These are phyloP conservation scores for Chirona hameri DNA, from an alignment of 2,888 invertebrate genomes.

Conservation along the genomic window DNA sequence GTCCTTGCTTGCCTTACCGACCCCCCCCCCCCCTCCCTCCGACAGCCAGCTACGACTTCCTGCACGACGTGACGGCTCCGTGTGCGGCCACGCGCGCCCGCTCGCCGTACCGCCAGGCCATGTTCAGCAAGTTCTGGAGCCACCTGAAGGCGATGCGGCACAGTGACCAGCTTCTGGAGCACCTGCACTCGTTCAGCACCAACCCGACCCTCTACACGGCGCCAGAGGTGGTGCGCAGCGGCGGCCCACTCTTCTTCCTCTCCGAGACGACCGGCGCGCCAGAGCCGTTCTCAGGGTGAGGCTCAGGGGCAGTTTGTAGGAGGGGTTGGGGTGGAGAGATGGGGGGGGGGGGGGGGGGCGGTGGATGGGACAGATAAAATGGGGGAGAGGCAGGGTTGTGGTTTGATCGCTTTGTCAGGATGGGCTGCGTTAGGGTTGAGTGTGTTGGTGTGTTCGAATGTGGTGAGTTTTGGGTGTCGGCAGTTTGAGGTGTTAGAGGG, in stretches of 20 bases:
- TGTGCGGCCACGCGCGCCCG: constrained; percentile 48
- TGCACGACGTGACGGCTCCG: constrained; percentile 62
- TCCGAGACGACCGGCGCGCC: constrained; percentile 41
- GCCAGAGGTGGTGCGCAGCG: constrained; percentile 65
- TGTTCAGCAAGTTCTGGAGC: constrained; percentile 63
- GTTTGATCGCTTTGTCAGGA: too few relatives aligned
- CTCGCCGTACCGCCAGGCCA: constrained; percentile 62
- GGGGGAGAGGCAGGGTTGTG: too few relatives aligned
- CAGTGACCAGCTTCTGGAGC: constrained; percentile 63
- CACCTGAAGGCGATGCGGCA: constrained; percentile 61
- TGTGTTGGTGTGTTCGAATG: too few relatives aligned
- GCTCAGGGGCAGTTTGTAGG: too few relatives aligned
- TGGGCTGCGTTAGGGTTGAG: too few relatives aligned
- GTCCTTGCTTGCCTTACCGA: too few relatives aligned
- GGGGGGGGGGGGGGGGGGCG: too few relatives aligned
- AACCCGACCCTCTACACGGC: constrained; percentile 62
- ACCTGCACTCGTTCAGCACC: constrained; percentile 63
- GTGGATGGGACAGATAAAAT: too few relatives aligned
- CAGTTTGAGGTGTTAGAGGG: too few relatives aligned
- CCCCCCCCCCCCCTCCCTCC: too few relatives aligned
- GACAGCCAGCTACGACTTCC: constrained; percentile 60
- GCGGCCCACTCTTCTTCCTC: constrained; percentile 64
- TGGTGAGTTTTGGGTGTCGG: too few relatives aligned
- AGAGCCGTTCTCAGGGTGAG: constrained; percentile 23
- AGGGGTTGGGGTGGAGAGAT: too few relatives aligned